Evolutionary conservation across 2,113 vertebrate species (phyloP), one percentile per base, ranked within the genome.

Genomic region (Hyla sarda): DNA sequence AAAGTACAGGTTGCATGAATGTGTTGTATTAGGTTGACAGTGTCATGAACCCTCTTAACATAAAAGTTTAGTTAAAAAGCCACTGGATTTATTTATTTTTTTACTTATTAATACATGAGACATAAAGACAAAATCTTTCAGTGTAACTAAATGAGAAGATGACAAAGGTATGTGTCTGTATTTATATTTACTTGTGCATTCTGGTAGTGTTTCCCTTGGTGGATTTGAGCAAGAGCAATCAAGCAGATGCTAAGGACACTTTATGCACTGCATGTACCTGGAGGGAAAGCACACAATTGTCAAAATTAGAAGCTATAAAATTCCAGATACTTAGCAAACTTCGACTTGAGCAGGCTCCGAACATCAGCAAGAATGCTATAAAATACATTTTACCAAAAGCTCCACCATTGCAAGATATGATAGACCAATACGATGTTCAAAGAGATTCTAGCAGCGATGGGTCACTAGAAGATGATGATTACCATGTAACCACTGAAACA

Each of bases 321-420:
- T 96, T 96, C 23, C 97, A 99, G 87, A 99, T 99, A 89, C 95
- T 99, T 91, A 99, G 97, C 93, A 99, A 99, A 90, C 96, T 99
- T 90, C 96, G 97, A 0, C 97, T 99, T 93, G 97, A 97, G 88
- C 95, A 98, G 88, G 96, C 98, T 88, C 98, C 98, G 25, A 99
- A 99, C 87, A 99, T 99, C 91, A 99, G 98, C 95, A 96, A 97
- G 88, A 97, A 99, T 87, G 92, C 95, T 87, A 96, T 99, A 89
- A 95, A 96, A 88, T 96, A 97, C 93, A 96, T 99, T 79, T 92
- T 99, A 90, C 98, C 98, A 89, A 97, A 95, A 91, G 97, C 98
- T 90, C 98, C 98, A 87, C 98, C 97, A 45, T 93, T 99, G 69
- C 97, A 97, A 94, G 96, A 98, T 91, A 93, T 99, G 30, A 97